Evolutionary conservation across 2,113 vertebrate genomes (phyloP), one percentile per base, ranked within the genome.

Genomic region (Lepidothrix coronata): DNA sequence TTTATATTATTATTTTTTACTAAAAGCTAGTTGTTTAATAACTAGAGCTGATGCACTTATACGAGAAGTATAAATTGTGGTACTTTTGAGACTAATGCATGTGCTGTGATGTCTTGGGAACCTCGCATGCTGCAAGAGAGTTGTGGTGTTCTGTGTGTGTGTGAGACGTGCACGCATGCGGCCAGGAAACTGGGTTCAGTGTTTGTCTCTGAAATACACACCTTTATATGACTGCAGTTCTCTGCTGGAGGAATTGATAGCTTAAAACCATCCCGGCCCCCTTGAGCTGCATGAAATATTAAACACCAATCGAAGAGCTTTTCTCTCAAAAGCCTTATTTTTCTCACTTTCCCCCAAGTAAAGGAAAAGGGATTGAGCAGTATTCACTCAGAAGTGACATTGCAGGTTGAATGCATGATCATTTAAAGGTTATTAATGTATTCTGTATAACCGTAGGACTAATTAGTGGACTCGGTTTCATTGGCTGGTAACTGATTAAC

Each of bases 401-500:
- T 86, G 70, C 91, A 94, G 95, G 90, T 77, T 92, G 77, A 96
- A 88, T 97, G 96, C 96, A 96, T 96, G 91, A 95, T 91, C 92
- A 93, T 96, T 91, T 95, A 95, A 93, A 96, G 79, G 85, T 95
- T 93, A 86, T 90, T 80, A 58, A 76, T 3, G 30, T 92, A 21
- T 94, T 93, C 94, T 95, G 21, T 70, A 18, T 71, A 55, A 91
- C 49, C 14, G 3, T 79, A 89, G 89, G 72, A 81, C 78, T 84
- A 79, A 89, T 91, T 91, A 63, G 80, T 51, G 66, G 88, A 74
- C 46, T 86, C 2, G 1, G 44, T 85, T 92, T 97, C 88, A 57
- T 89, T 93, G 95, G 80, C 95, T 96, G 92, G 93, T 96, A 96
- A 88, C 85, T 94, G 92, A 92, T 97, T 88, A 93, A 88, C 78